Base-by-base conservation (phyloP, 2,888 invertebrate species). In the Leptopilina drosophilae region DNA sequence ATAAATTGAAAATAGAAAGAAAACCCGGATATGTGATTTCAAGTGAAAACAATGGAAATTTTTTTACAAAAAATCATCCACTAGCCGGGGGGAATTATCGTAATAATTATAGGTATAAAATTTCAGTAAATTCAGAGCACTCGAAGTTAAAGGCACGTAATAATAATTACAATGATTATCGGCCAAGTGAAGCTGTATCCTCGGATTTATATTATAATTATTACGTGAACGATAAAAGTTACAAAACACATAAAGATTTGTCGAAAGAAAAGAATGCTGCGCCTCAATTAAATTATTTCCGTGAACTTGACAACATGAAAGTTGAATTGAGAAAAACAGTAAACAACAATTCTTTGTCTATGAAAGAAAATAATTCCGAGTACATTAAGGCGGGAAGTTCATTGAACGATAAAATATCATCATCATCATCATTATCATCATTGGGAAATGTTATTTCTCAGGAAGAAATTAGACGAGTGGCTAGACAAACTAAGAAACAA, bases 401-500 rank as follows among this genome's bases (percentile, higher is more conserved):
- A 83, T 87, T 76, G 87, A 81, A 87, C 5, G 87, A 88, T 46
- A 83, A 83, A 78, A 87, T 88, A 53, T 85, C 86, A 33, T 33
- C 33, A 33, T 33, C 33, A 33, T 33, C 33, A 33, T 33, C 33
- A 33, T 33, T 33, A 33, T 33, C 33, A 33, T 33, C 33, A 62
- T 82, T 84, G 26, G 81, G 83, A 40, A 85, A 86, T 6, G 84
- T 82, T 33, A 3, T 33, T 73, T 86, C 90, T 42, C 83, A 87
- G 26, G 89, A 90, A 76, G 90, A 90, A 64, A 86, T 87, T 14
- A 90, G 87, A 67, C 87, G 91, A 64, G 87, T 88, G 1, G 89
- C 87, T n/a, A 87, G 90, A 76, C 88, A 89, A 82, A 86, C 88
- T 49, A 87, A 86, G 64, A 89, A 85, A 64, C 85, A 89, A 65